Evolutionary conservation across 1,140 invertebrate species (phyloP).

Genomic region (Coenobita brevimanus): DNA sequence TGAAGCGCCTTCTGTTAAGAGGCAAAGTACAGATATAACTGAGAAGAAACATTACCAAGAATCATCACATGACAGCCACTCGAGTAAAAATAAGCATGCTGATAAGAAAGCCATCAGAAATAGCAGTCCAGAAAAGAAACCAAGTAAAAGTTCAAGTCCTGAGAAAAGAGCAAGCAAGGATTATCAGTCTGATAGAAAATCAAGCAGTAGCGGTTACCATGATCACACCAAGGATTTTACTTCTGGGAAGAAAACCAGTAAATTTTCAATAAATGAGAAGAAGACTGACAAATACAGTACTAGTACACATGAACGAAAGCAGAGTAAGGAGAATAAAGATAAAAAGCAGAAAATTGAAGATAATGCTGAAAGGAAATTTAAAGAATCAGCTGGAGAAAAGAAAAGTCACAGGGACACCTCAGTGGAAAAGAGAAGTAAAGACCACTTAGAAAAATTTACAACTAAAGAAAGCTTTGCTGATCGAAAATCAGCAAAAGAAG

Average conservation of each 20-base stretch:
- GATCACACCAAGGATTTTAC: background rate
- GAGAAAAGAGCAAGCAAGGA: constrained; percentile 27
- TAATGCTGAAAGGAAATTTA: background rate
- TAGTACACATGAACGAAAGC: constrained; percentile 11
- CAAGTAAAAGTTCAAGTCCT: background rate
- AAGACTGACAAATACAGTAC: background rate
- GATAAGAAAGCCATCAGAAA: background rate
- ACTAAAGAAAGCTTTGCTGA: constrained; percentile 15
- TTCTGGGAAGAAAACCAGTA: background rate
- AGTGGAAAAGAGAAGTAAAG: constrained; percentile 2
- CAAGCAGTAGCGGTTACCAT: background rate
- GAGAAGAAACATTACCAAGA: background rate
- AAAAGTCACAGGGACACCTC: background rate
- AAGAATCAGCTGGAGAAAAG: constrained; percentile 13
- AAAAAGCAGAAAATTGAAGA: constrained; percentile 27
- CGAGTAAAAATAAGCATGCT: background rate
- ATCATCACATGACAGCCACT: background rate
- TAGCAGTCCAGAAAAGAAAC: constrained; percentile 33
- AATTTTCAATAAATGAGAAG: background rate
- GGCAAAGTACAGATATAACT: background rate
- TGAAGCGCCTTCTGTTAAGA: background rate
- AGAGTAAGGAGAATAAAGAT: constrained; percentile 7
- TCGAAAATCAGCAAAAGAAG: constrained; percentile 2
- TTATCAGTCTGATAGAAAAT: background rate
- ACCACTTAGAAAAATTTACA: constrained; percentile 11